Base-by-base conservation (phyloP, 2,797 vertebrate genomes). In the Jordanella pulchra region DNA sequence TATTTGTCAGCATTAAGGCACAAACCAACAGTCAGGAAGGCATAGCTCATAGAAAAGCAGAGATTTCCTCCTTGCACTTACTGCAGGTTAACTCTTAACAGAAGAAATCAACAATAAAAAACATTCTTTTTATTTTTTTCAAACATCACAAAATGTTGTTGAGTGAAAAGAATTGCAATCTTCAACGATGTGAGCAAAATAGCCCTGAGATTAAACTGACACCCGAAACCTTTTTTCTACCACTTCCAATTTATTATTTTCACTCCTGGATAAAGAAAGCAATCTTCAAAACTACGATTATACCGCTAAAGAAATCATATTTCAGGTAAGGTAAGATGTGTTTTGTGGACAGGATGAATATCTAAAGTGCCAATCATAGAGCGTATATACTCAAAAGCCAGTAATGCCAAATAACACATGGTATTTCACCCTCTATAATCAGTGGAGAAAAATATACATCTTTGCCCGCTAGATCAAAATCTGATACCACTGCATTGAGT, bases 281-380 rank as follows among this genome's bases (percentile, higher is more conserved):
- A 90, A 91, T 93, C 85, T 92, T 79, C 86, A 85, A 84, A 83
- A 79, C 81, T 77, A 85, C 90, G 90, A 92, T 91, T 92, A 91
- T 88, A 90, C 84, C 82, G 86, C 79, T 86, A 66, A 77, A 86
- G 83, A 89, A 91, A 89, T 90, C 81, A 84, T 87, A 89, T 90
- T 92, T 87, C 91, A 91, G 83, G 87, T 89, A 89, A 87, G 87
- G 85, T 77, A 84, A 87, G 84, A 83, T 84, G 79, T 87, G 78
- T 84, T 90, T 79, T 67, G 73, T 73, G 76, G 81, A 87, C 82
- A 78, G 71, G 80, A 77, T 76, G 85, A 79, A 88, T 90, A 91
- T 92, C 90, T 89, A 72, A 86, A 88, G 81, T 92, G 90, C 80
- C 91, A 92, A 90, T 93, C 88, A 88, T 54, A 32, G 69, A 84